Percentiles rank a stretch among this genome's conserved stretches.
Evolutionary conservation across 1,140 invertebrate species (phyloP).

Genomic region (Ladona fulva): DNA sequence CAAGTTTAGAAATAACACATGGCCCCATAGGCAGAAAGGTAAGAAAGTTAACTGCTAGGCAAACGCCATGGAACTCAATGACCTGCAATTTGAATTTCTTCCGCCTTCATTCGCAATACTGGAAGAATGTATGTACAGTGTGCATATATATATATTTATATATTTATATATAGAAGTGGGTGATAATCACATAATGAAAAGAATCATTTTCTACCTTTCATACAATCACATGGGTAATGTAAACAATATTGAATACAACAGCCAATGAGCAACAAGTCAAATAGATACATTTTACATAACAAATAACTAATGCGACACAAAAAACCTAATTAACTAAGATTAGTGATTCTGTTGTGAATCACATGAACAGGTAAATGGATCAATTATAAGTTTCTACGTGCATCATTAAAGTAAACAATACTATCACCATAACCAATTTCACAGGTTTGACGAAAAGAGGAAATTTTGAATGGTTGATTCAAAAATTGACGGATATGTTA

Average conservation of each 20-base stretch:
- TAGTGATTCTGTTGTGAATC: not conserved
- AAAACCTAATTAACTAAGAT: slow-evolving; percentile 17
- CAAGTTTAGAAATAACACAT: not conserved
- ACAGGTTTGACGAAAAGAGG: slow-evolving; percentile 16
- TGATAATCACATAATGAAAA: not conserved
- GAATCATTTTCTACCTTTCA: not conserved
- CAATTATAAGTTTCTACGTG: slow-evolving; percentile 14
- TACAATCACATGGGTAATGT: slow-evolving; percentile 12
- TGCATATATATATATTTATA: slow-evolving; percentile 1
- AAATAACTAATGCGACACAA: slow-evolving; percentile 21
- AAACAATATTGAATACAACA: slow-evolving; percentile 20
- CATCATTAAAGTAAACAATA: slow-evolving; percentile 10
- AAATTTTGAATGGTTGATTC: slow-evolving; percentile 14
- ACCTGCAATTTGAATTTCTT: not conserved
- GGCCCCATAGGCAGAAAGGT: not conserved
- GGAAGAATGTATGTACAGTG: not conserved
- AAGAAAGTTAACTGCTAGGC: not conserved
- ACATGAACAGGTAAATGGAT: slow-evolving; percentile 5
- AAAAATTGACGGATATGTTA: slow-evolving; percentile 11
- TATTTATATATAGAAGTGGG: not conserved
- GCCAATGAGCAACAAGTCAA: slow-evolving; percentile 23
- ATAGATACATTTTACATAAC: slow-evolving; percentile 23
- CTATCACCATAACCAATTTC: slow-evolving; percentile 18
- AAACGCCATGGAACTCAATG: slow-evolving; percentile 8
- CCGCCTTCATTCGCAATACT: not conserved